Conservation (phyloP, 2,888 invertebrate species). For the Nasonovia ribisnigri region DNA sequence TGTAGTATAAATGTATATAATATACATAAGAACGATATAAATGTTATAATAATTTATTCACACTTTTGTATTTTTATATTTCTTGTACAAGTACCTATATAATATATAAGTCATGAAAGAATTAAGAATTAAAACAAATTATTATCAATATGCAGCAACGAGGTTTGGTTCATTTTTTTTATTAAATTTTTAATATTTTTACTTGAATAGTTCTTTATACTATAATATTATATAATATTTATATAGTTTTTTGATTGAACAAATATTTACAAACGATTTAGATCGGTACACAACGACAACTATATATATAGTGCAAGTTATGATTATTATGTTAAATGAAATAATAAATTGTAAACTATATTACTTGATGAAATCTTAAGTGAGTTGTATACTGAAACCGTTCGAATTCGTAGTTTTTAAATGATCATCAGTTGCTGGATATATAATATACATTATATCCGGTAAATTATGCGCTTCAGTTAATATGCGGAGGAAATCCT, state of each 20-base stretch:
- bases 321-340: background rate
- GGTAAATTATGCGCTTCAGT: conserved; percentile 20
- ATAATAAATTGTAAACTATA: background rate
- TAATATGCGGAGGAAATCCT: background rate
- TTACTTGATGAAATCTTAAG: background rate
- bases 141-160: too few species aligned
- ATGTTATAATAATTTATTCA: too few species aligned
- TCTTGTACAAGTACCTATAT: too few species aligned
- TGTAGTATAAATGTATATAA: too few species aligned
- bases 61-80: too few species aligned
- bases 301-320: background rate
- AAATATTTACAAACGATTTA: background rate
- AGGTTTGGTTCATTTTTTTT: too few species aligned
- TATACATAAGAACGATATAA: too few species aligned
- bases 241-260: background rate
- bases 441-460: background rate
- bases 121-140: too few species aligned
- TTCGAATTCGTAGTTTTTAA: background rate
- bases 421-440: background rate
- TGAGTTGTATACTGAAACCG: background rate
- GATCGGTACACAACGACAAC: too few species aligned
- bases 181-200: too few species aligned
- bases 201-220: background rate
- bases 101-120: too few species aligned
- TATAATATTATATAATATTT: too few species aligned